Evolutionary conservation across 37 sponge, comb jelly and placozoan species (phyloP).

Genomic region (Theonella swinhoei): DNA sequence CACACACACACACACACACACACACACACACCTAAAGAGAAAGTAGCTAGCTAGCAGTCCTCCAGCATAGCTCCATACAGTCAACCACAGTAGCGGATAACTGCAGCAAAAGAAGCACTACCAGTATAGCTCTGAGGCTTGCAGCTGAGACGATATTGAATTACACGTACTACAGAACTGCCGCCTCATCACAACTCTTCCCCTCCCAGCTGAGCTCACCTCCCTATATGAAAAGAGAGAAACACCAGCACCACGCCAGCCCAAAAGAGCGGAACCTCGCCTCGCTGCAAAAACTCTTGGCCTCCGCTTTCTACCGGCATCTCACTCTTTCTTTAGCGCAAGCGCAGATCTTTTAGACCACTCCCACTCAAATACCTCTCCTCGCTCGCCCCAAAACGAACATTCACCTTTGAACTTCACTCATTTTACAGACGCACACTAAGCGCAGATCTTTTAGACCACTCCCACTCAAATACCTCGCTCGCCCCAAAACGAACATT

Average conservation of each 20-base stretch:
- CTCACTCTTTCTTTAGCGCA: not conserved
- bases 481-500: no score
- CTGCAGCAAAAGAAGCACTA: not conserved
- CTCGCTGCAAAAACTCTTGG: not conserved
- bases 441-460: no score
- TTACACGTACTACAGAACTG: not conserved
- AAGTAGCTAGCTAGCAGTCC: constrained; percentile 17
- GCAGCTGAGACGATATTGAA: not conserved
- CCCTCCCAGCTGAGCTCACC: constrained; percentile 16
- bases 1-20: no score
- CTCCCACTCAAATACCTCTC: no score
- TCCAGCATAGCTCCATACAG: constrained; percentile 14
- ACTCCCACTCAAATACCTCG: no score
- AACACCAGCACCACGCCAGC: constrained; percentile 22
- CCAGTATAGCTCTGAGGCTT: not conserved
- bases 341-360: no score
- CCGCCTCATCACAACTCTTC: not conserved
- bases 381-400: no score
- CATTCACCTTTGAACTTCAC: no score
- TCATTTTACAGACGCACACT: no score
- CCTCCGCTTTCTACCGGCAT: not conserved
- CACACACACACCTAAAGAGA: constrained; percentile 35
- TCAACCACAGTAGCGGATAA: constrained; percentile 17
- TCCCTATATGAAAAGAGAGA: not conserved
- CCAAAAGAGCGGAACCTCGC: constrained; percentile 20